These are phyloP conservation scores for Formica selysi DNA, from an alignment of 1,140 invertebrate genomes.

Conservation along the genomic window DNA sequence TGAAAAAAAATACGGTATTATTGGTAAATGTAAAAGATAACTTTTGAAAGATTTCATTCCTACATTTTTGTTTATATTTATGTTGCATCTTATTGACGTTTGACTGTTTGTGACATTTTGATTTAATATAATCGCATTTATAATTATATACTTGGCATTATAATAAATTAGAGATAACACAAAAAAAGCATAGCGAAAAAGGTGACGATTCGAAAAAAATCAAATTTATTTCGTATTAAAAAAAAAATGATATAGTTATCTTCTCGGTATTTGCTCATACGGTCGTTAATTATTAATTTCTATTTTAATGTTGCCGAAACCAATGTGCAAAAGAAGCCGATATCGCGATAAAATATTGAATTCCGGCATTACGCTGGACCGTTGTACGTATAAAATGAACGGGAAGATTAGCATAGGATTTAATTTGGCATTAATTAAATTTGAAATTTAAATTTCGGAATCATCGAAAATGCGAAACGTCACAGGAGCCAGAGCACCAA, in stretches of 20 bases:
- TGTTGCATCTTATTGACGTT: background rate
- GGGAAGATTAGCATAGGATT: slow-evolving; percentile 43
- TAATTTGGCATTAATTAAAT: slow-evolving; percentile 57
- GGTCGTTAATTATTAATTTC: slow-evolving; percentile 27
- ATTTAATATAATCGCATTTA: slow-evolving; percentile 2
- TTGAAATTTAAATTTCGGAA: slow-evolving; percentile 51
- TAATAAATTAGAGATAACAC: background rate
- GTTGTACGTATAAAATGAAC: slow-evolving; percentile 29
- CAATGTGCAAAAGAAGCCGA: slow-evolving; percentile 22
- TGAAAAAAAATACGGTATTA: slow-evolving; percentile 33
- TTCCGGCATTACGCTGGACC: slow-evolving; percentile 12
- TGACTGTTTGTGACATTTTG: background rate
- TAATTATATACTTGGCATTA: background rate
- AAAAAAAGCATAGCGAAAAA: background rate
- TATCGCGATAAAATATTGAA: slow-evolving; percentile 44
- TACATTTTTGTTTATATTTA: background rate
- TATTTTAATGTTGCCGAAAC: slow-evolving; percentile 6
- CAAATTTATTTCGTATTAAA: background rate
- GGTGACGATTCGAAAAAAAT: background rate
- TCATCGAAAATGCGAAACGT: slow-evolving; percentile 52
- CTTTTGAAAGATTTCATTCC: slow-evolving; percentile 35
- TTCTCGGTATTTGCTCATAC: background rate
- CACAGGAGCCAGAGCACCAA: background rate
- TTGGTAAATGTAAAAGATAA: slow-evolving; percentile 7
- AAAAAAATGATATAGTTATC: background rate